These are phyloP conservation scores for Cyanoderma ruficeps DNA, from an alignment of 2,113 vertebrate species.

Conservation along the genomic window DNA sequence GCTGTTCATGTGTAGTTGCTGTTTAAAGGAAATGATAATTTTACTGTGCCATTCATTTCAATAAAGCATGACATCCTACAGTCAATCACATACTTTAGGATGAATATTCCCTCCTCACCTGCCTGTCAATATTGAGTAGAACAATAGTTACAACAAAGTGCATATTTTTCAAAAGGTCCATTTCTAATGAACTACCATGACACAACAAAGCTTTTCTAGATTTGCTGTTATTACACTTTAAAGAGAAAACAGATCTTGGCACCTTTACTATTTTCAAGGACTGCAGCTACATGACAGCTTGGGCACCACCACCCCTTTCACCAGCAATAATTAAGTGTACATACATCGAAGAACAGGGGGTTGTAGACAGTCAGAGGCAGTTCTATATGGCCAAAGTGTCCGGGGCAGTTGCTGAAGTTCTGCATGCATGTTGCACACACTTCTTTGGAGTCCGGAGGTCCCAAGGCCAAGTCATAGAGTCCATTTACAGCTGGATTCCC, in stretches of 20 bases:
- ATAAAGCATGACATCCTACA: neutral
- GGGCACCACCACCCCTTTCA: neutral
- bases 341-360: constrained; percentile 90
- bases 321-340: neutral
- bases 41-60: neutral
- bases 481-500: constrained; percentile 87
- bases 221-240: neutral
- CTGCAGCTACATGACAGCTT: neutral
- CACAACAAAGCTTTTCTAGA: neutral
- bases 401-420: constrained; percentile 89
- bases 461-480: constrained; percentile 90
- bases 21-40: neutral
- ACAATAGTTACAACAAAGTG: neutral
- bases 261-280: neutral
- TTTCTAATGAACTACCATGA: neutral
- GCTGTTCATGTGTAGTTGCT: neutral
- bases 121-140: neutral
- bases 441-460: constrained; percentile 88
- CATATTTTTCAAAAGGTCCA: neutral
- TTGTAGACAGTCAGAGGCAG: constrained; percentile 92
- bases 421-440: constrained; percentile 92
- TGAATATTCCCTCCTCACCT: neutral
- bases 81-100: neutral
- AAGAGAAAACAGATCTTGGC: neutral
- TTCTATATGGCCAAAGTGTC: constrained; percentile 91